A percentile compares a stretch with the other conserved stretches of the same genome.
Conservation (phyloP, 2,113 vertebrate genomes). For the Pandion haliaetus region DNA sequence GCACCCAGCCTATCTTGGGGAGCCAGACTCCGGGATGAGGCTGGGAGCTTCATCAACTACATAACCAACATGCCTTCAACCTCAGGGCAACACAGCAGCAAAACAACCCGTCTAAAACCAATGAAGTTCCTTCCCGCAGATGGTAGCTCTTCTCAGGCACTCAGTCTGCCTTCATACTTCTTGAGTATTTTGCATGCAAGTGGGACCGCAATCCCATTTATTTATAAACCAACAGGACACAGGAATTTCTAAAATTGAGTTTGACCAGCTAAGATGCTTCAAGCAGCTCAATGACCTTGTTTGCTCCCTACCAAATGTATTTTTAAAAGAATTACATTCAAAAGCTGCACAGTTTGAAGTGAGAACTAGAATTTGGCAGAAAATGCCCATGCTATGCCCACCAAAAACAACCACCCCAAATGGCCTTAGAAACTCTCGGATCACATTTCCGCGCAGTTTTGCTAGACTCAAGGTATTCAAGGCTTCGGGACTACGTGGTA, state of each 20-base stretch:
- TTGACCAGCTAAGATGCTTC: neutral
- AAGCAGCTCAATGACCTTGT: neutral
- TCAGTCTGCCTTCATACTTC: neutral
- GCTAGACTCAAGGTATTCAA: neutral
- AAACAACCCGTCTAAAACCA: rapidly evolving
- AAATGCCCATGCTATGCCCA: rapidly evolving
- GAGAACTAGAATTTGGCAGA: neutral
- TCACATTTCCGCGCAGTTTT: rapidly evolving
- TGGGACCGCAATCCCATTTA: neutral
- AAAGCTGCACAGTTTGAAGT: neutral
- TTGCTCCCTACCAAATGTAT: neutral
- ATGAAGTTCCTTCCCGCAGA: neutral
- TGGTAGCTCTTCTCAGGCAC: neutral
- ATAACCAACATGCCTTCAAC: rapidly evolving
- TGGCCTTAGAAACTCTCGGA: rapidly evolving
- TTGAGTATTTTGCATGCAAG: neutral
- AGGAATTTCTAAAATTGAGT: constrained; percentile 11
- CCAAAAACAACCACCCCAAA: neutral
- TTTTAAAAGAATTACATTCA: neutral
- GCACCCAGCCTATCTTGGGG: neutral
- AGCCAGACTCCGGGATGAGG: neutral
- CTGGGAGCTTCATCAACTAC: neutral
- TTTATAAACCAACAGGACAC: neutral
- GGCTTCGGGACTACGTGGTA: rapidly evolving
- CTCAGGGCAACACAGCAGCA: neutral